Evolutionary conservation across 2,113 vertebrate genomes (phyloP).

Genomic region (Engystomops pustulosus): DNA sequence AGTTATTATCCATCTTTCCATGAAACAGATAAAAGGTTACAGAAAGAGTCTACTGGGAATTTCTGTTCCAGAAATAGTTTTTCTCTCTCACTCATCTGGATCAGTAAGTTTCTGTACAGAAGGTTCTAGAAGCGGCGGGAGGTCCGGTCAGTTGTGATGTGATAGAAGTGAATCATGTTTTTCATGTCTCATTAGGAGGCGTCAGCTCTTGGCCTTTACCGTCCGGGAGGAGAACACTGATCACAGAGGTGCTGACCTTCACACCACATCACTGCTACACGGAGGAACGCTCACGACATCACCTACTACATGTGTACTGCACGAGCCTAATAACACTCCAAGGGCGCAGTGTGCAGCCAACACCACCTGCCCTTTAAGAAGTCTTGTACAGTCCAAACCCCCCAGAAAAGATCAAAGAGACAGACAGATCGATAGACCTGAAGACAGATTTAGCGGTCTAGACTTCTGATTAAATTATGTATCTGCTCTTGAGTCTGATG

Average conservation of each 20-base stretch:
- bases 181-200: slow-evolving; percentile 50
- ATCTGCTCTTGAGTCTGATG: too few species aligned
- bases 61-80: too few species aligned
- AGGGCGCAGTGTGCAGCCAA: too few species aligned
- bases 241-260: slow-evolving; percentile 54
- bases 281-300: neutral
- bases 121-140: neutral
- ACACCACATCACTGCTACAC: slow-evolving; percentile 29
- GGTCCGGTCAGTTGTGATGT: neutral
- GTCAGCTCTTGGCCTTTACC: slow-evolving; percentile 36
- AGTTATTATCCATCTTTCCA: neutral
- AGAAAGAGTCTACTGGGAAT: neutral
- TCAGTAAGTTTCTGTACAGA: neutral
- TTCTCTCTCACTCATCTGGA: too few species aligned
- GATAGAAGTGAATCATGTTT: neutral
- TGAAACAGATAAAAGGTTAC: neutral
- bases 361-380: too few species aligned
- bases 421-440: neutral
- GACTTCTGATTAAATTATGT: too few species aligned
- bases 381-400: too few species aligned
- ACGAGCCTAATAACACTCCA: neutral
- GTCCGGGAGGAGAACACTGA: slow-evolving; percentile 30
- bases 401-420: too few species aligned
- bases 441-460: too few species aligned
- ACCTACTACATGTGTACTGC: neutral